Base-by-base conservation (phyloP, 2,888 invertebrate genomes). In the Leptodirus hochenwartii region DNA sequence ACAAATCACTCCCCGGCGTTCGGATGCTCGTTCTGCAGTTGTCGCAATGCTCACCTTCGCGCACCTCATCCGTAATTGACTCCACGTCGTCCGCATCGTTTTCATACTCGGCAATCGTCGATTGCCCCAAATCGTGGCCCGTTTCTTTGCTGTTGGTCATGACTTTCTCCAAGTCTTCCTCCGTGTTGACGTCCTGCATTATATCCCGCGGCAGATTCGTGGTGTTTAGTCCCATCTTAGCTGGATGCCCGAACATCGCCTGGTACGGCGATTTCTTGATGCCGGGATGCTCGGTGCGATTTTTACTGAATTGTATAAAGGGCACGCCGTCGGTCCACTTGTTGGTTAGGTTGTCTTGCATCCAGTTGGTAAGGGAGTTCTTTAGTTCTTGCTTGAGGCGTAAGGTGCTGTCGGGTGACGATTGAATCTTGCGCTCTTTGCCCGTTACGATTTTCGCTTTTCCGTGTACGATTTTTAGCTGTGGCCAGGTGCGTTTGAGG, bases 401-500 rank as follows among this genome's bases (percentile, higher is more conserved):
- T 37, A 50, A 43, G n/a, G 51, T 45, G 25, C 38, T 40, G 4
- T 47, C 49, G 36, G 49, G 48, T n/a, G n/a, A n/a, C n/a, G n/a
- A n/a, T n/a, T n/a, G n/a, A n/a, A n/a, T n/a, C n/a, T n/a, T n/a
- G n/a, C n/a, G n/a, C n/a, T 47, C 44, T 39, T 50, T 46, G 37
- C 15, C 29, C 34, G 27, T 47, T 44, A 24, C 45, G 31, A 5
- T 45, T 43, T 38, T 49, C 44, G 8, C n/a, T n/a, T n/a, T n/a
- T n/a, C 15, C 3, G 4, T 31, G 17, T 17, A 31, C 31, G 17
- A 31, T 28, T 31, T 31, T 31, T 16, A 31, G 16, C 15, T 31
- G 15, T 17, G 31, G 27, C 29, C 22, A 28, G n/a, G 22, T 24
- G 5, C 22, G 17, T 10, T 9, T 27, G 23, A 33, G 24, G 16